Percentiles rank a stretch among this genome's conserved stretches.
These are phyloP conservation scores for Brachypalpus laphriformis DNA, from an alignment of 2,888 invertebrate genomes.

Conservation along the genomic window DNA sequence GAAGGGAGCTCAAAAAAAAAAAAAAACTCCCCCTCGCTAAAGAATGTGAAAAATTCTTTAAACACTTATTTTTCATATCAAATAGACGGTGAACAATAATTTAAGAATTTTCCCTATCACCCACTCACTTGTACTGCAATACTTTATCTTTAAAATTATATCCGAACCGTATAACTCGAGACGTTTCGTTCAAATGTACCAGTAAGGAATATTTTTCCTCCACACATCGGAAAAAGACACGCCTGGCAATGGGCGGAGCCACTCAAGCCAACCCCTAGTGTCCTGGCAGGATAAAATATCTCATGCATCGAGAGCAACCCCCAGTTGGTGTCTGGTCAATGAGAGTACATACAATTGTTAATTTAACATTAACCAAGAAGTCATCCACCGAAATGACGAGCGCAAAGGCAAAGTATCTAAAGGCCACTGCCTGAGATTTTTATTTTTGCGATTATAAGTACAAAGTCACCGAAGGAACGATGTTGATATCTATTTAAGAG, in stretches of 20 bases:
- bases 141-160: constrained; percentile 3
- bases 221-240: constrained; percentile 25
- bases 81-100: not conserved
- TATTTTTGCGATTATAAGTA: constrained; percentile 19
- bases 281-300: not conserved
- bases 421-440: too few species aligned
- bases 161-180: not conserved
- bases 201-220: not conserved
- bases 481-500: constrained; percentile 57
- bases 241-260: constrained; percentile 45
- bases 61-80: constrained; percentile 9
- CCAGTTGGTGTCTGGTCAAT: not conserved
- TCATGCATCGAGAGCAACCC: not conserved
- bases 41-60: constrained; percentile 17
- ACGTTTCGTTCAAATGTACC: not conserved
- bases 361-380: constrained; percentile 9
- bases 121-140: not conserved
- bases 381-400: constrained; percentile 5
- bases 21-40: not conserved
- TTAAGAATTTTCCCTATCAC: not conserved
- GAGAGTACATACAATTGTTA: not conserved
- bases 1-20: constrained; percentile 5
- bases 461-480: constrained; percentile 23
- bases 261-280: constrained; percentile 18
- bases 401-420: not conserved